Base-by-base conservation (phyloP, 2,888 invertebrate species). In the Ormyrus nitidulus region DNA sequence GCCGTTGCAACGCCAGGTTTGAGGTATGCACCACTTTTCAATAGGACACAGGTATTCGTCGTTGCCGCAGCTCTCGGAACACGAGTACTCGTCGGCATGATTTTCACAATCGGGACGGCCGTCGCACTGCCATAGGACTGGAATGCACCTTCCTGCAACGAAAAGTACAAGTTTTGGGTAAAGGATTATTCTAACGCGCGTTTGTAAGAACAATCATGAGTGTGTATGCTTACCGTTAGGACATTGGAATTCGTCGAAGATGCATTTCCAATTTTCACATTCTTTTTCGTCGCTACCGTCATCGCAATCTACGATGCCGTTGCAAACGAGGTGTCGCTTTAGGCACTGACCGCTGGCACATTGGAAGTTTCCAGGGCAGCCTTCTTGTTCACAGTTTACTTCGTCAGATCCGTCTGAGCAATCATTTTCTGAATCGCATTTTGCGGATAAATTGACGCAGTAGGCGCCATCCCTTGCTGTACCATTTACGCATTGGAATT, bases 341-440 rank as follows among this genome's bases (percentile, higher is more conserved):
- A 94, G 90, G 83, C 94, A 94, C 82, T 93, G 92, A 0, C 93
- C 93, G 84, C 91, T 93, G 6, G 90, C 87, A 83, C 93, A 94
- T 85, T 92, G 92, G 90, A 93, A 94, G 83, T 93, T 93, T 68
- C 92, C 92, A 3, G 92, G 92, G 85, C 94, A 94, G n/a, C 91
- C 91, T 66, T 92, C 91, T 85, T 91, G 90, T 65, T 91, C 88
- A 85, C 94, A 94, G 13, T 92, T 91, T 9, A 90, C 82, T 87
- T 94, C 94, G 86, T 94, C 94, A 0, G 94, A 94, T 48, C 92
- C 93, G 85, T 94, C 94, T 0, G 92, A 92, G 84, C 94, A 94
- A 84, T 94, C 93, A 49, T 91, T 91, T 70, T 93, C 91, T 0
- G 93, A 93, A 86, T 94, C 93, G 82, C 94, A 94, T 85, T 90